These are phyloP conservation scores for Malacoraja senta DNA, from an alignment of 2,797 vertebrate species.

Conservation along the genomic window DNA sequence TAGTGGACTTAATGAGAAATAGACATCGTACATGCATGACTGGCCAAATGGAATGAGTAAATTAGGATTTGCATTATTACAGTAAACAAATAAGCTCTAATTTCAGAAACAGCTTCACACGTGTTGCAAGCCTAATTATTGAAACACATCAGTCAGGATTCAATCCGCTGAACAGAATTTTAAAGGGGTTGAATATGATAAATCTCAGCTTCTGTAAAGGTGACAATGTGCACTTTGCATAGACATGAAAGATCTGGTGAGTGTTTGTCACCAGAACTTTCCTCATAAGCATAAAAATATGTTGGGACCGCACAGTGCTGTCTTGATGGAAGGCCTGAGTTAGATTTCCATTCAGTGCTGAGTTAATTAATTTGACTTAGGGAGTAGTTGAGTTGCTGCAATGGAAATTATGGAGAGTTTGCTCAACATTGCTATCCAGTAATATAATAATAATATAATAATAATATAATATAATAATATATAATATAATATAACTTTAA, in stretches of 20 bases:
- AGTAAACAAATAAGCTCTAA: conserved; percentile 33
- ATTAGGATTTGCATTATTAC: conserved; percentile 38
- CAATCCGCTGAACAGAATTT: conserved; percentile 15
- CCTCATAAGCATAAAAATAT: too few species aligned
- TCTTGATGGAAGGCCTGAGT: neutral
- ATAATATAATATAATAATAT: too few species aligned
- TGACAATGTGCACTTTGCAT: too few species aligned
- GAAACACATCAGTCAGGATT: conserved; percentile 24
- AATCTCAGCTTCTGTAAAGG: conserved; percentile 5
- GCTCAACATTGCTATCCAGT: too few species aligned
- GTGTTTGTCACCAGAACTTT: neutral
- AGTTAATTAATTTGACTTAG: neutral
- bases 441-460: too few species aligned
- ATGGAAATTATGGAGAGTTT: neutral
- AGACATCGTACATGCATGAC: conserved; percentile 7
- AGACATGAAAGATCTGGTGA: neutral
- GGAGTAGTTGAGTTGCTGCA: neutral
- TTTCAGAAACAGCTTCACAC: conserved; percentile 33
- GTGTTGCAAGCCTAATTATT: conserved; percentile 31
- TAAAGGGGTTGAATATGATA: conserved; percentile 5
- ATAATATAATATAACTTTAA: too few species aligned
- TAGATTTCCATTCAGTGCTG: neutral
- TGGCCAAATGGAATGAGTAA: conserved; percentile 33
- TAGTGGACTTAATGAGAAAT: conserved; percentile 35
- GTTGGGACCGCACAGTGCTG: neutral